Conservation (phyloP, 2,797 vertebrate genomes). For the Sternarchorhynchus goeldii region DNA sequence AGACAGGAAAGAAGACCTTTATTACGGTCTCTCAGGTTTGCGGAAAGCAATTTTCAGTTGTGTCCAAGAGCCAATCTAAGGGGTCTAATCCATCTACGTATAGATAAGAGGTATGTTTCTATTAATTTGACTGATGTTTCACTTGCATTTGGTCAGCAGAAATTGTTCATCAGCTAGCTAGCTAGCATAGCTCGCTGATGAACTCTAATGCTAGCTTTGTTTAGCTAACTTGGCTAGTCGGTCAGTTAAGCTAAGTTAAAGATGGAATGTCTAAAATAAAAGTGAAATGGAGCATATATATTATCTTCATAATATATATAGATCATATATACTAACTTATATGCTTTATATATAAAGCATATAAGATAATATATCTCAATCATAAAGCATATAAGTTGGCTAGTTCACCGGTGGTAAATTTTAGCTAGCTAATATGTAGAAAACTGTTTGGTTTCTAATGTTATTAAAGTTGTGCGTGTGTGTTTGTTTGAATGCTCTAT, state of each 20-base stretch:
- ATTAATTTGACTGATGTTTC: too few species aligned
- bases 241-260: background rate
- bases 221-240: constrained; percentile 1
- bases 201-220: background rate
- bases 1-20: constrained; percentile 62
- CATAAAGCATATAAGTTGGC: too few species aligned
- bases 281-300: too few species aligned
- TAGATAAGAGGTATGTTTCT: constrained; percentile 64
- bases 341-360: too few species aligned
- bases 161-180: background rate
- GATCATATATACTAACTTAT: too few species aligned
- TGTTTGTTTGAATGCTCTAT: too few species aligned
- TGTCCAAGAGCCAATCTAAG: constrained; percentile 50
- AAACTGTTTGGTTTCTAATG: too few species aligned
- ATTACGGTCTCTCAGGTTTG: constrained; percentile 38
- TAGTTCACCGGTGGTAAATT: too few species aligned
- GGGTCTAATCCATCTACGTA: constrained; percentile 52
- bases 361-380: too few species aligned
- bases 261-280: background rate
- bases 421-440: too few species aligned
- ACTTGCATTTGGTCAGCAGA: background rate
- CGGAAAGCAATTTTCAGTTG: constrained; percentile 60
- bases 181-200: background rate
- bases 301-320: too few species aligned
- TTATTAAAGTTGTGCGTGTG: background rate